Conservation (phyloP, 2,113 vertebrate genomes). For the Cyprinodon brontotheroides region DNA sequence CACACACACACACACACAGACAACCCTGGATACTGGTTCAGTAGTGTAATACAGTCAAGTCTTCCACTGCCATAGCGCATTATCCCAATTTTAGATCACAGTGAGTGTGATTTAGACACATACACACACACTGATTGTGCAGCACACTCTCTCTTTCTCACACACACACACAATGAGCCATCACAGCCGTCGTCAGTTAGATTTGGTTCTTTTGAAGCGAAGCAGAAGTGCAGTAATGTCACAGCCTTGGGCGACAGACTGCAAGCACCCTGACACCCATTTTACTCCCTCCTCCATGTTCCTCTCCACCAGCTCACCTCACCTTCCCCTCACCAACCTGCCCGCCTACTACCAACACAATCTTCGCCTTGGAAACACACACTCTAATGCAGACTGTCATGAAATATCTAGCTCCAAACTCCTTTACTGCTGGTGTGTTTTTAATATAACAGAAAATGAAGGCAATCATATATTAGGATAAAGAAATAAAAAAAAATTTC, state of each 20-base stretch:
- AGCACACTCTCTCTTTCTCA: slow-evolving; percentile 40
- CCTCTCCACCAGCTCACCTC: slow-evolving; percentile 33
- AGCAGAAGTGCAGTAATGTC: slow-evolving; percentile 99
- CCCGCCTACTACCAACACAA: slow-evolving; percentile 34
- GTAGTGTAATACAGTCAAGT: slow-evolving; percentile 82
- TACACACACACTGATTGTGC: slow-evolving; percentile 67
- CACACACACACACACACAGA: slow-evolving; percentile 55
- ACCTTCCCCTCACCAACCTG: slow-evolving; percentile 27
- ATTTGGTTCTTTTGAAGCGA: slow-evolving; percentile 94
- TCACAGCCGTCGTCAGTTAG: slow-evolving; percentile 97
- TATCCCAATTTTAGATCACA: slow-evolving; percentile 93
- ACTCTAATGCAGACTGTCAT: slow-evolving; percentile 78
- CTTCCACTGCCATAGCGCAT: slow-evolving; percentile 88
- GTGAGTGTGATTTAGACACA: slow-evolving; percentile 89
- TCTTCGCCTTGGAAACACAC: slow-evolving; percentile 46
- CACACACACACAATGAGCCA: slow-evolving; percentile 68
- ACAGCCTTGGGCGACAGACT: slow-evolving; percentile 99
- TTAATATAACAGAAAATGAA: slow-evolving; percentile 43
- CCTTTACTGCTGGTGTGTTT: slow-evolving; percentile 43
- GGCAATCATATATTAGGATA: slow-evolving; percentile 12
- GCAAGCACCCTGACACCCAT: slow-evolving; percentile 80
- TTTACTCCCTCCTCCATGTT: slow-evolving; percentile 38
- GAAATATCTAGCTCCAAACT: slow-evolving; percentile 88
- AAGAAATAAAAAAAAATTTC: background rate
- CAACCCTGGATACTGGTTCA: slow-evolving; percentile 86